These are phyloP conservation scores for Dicerorhinus sumatrensis DNA, from an alignment of 2,113 vertebrate genomes.

Conservation along the genomic window DNA sequence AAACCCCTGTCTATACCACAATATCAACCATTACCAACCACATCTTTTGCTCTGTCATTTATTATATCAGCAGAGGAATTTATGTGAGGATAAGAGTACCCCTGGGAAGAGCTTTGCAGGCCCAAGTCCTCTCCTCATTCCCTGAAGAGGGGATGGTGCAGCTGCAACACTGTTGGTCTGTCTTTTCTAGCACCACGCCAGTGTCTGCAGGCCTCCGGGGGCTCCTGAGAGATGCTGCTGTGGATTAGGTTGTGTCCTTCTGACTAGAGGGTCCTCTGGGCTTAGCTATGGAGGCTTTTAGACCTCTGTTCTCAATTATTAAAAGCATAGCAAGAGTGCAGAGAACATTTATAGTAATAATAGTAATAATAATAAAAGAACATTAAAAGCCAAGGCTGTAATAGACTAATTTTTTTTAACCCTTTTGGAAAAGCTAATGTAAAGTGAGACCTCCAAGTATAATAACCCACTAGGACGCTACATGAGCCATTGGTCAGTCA, in stretches of 20 bases:
- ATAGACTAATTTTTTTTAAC: not conserved
- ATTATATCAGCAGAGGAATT: not conserved
- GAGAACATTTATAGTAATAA: constrained; percentile 5
- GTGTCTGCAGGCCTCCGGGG: not conserved
- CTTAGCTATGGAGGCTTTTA: not conserved
- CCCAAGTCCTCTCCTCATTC: not conserved
- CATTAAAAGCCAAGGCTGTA: constrained; percentile 40
- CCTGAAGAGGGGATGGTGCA: not conserved
- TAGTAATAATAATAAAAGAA: not conserved
- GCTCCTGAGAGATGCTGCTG: not conserved
- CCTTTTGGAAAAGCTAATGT: constrained; percentile 6
- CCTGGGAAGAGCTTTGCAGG: not conserved
- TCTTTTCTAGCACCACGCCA: not conserved
- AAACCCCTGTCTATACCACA: not conserved
- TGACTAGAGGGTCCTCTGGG: not conserved
- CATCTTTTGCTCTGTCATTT: not conserved
- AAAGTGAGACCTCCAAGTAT: not conserved
- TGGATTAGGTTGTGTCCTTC: not conserved
- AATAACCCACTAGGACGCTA: not conserved
- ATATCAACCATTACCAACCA: not conserved
- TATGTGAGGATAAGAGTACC: not conserved
- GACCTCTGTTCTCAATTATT: constrained; percentile 48
- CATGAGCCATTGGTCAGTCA: not conserved
- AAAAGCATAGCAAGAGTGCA: constrained; percentile 9
- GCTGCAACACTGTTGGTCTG: not conserved